phyloP scores from a whole-genome alignment of 2,797 vertebrate genomes.

The Austrolebias charrua region DNA sequence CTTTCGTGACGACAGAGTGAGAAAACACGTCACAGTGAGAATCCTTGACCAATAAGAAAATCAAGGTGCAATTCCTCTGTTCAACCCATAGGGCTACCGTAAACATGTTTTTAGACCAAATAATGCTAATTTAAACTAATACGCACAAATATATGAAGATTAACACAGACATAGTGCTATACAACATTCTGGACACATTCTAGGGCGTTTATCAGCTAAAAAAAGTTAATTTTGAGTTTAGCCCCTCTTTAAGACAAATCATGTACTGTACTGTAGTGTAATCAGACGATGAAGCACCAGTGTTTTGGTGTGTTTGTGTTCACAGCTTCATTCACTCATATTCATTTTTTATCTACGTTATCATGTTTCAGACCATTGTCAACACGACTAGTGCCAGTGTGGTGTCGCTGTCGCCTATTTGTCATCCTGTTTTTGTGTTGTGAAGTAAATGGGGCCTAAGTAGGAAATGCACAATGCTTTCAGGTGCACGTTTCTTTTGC shows the following conservation, averaged over 20 bases:
- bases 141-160: too few species aligned
- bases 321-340: neutral
- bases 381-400: conserved; percentile 19
- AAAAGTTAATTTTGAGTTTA: too few species aligned
- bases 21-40: too few species aligned
- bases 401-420: conserved; percentile 11
- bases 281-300: neutral
- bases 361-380: conserved; percentile 23
- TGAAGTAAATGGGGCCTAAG: conserved; percentile 65
- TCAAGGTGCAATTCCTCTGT: too few species aligned
- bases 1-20: too few species aligned
- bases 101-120: too few species aligned
- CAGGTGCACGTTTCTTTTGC: conserved; percentile 25
- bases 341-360: conserved; percentile 4
- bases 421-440: conserved; percentile 32
- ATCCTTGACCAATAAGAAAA: too few species aligned
- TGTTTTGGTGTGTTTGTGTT: conserved; percentile 34
- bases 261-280: neutral
- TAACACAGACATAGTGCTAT: too few species aligned
- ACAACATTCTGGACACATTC: too few species aligned
- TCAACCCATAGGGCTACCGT: too few species aligned
- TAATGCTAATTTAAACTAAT: too few species aligned
- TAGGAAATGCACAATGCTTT: conserved; percentile 56
- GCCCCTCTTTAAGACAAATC: neutral
- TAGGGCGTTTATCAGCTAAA: too few species aligned